Conservation (phyloP, 1,140 invertebrate genomes). For the Marisa cornuarietis region DNA sequence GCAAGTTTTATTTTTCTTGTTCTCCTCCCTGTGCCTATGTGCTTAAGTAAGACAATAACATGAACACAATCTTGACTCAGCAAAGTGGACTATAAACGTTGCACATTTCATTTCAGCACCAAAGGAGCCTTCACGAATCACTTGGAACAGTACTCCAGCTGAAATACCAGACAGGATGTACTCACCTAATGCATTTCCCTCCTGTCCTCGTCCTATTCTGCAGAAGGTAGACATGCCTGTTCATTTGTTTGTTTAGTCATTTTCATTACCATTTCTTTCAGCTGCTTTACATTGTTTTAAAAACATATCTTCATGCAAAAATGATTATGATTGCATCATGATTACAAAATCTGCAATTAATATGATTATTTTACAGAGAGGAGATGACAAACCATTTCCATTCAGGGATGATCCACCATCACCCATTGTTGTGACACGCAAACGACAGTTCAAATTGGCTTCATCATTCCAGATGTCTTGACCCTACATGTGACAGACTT, state of each 20-base stretch:
- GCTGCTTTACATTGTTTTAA: too few species aligned
- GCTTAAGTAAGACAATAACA: too few species aligned
- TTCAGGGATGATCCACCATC: slow-evolving; percentile 13
- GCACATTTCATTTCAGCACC: not conserved
- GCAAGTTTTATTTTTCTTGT: too few species aligned
- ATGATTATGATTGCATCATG: too few species aligned
- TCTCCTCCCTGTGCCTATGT: too few species aligned
- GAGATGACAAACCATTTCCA: not conserved
- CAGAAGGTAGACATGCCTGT: not conserved
- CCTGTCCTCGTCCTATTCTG: slow-evolving; percentile 3
- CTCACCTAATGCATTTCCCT: not conserved
- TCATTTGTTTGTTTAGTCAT: not conserved
- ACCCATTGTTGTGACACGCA: slow-evolving; percentile 2
- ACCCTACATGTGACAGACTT: too few species aligned
- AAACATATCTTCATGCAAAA: too few species aligned
- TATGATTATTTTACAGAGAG: slow-evolving; percentile 2
- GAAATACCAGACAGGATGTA: not conserved
- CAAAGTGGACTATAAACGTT: too few species aligned
- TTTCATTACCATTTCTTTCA: too few species aligned
- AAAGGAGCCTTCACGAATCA: not conserved
- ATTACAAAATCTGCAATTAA: not conserved
- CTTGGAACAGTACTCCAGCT: not conserved
- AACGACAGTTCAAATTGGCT: not conserved
- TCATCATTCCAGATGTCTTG: not conserved
- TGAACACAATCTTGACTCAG: too few species aligned